Base-by-base conservation (phyloP, 2,797 vertebrate species). In the Microchirus variegatus region DNA sequence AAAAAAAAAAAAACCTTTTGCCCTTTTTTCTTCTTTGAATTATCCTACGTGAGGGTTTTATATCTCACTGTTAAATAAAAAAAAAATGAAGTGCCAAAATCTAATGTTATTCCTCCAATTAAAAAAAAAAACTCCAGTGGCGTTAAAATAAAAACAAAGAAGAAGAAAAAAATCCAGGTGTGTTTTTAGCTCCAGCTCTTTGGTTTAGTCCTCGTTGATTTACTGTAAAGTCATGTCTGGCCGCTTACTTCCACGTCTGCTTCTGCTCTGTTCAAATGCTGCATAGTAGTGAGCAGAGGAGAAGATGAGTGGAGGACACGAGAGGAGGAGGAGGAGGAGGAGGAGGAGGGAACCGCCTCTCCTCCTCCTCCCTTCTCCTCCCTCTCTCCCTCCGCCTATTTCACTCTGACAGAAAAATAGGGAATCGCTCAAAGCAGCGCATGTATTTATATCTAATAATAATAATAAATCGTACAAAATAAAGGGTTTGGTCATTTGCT, bases 331-430 rank as follows among this genome's bases (percentile, higher is more conserved):
- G 79, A 81, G 77, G 83, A 78, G 65, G 53, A 26, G 26, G 26
- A n/a, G 43, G 74, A 79, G 70, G 79, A 81, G 77, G 83, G 80
- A 63, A 51, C 88, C 87, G 83, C 89, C 89, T 65, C 68, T 63
- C 55, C 53, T 16, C 62, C 68, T 76, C 15, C 3, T 16, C 43
- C 38, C 49, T 22, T 11, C 80, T 67, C 78, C 83, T 87, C 70
- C 79, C 82, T 81, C 81, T 82, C 80, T 79, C 82, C 72, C 77
- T 11, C 36, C 10, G 22, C 22, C n/a, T 22, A 0, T 5, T 47
- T 14, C 7, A 12, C 53, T 45, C 52, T 10, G 5, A 3, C 44
- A 17, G 14, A 10, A 15, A 5, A 46, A 31, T 31, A 31, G 31
- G 31, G 31, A 5, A 31, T 31, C 5, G 31, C 31, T 31, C 31